A percentile compares a stretch with the other conserved stretches of the same genome.
Conservation (phyloP, 1,140 invertebrate genomes). For the Bombus ignitus region DNA sequence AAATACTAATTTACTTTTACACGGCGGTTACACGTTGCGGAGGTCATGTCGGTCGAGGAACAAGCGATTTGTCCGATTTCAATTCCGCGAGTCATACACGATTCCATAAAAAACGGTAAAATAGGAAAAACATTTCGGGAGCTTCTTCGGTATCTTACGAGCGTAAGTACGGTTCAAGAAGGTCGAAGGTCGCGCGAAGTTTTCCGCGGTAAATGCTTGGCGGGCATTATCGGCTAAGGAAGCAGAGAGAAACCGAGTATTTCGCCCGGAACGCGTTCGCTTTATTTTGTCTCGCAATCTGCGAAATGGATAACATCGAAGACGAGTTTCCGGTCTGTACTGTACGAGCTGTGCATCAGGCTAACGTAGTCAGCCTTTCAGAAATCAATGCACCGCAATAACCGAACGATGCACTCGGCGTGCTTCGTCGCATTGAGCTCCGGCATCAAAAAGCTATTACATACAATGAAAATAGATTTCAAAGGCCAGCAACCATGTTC, state of each 20-base stretch:
- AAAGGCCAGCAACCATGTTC: constrained; percentile 28
- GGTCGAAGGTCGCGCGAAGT: not conserved
- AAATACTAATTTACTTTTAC: not conserved
- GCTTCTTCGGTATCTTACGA: not conserved
- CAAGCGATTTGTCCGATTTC: not conserved
- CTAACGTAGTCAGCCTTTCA: constrained; percentile 35
- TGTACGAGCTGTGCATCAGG: constrained; percentile 15
- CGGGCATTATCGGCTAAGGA: not conserved
- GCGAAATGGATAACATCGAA: constrained; percentile 44
- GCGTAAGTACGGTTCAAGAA: not conserved
- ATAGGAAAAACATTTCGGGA: not conserved
- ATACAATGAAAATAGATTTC: constrained; percentile 57
- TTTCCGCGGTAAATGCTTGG: not conserved
- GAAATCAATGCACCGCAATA: constrained; percentile 59
- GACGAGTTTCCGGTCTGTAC: constrained; percentile 15
- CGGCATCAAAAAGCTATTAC: constrained; percentile 62
- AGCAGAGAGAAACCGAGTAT: not conserved
- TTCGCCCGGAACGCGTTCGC: constrained; percentile 13
- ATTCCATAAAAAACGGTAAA: not conserved
- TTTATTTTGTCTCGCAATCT: constrained; percentile 28
- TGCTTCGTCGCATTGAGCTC: constrained; percentile 41
- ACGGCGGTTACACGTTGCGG: too few species aligned
- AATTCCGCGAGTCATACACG: not conserved
- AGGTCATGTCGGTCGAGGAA: not conserved
- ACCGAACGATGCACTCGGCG: constrained; percentile 36